A percentile compares a stretch with the other conserved stretches of the same genome.
Evolutionary conservation across 2,888 invertebrate genomes (phyloP).

Genomic region (Atrina japonica): DNA sequence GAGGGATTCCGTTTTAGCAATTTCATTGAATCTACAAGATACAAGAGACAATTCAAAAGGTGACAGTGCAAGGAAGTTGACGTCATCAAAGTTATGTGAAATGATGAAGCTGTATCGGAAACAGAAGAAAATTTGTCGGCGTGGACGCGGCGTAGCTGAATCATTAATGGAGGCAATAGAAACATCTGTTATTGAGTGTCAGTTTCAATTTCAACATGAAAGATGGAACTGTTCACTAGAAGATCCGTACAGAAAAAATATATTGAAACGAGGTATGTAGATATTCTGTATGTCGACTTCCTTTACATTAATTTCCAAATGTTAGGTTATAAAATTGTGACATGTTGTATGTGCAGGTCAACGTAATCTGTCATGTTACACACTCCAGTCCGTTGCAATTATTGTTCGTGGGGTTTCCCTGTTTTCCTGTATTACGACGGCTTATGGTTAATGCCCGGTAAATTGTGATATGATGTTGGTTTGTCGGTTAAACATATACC

Average conservation of each 20-base stretch:
- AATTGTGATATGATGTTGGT: too few relatives aligned
- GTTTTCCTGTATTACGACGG: background rate
- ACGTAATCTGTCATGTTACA: too few relatives aligned
- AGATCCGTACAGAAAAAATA: constrained; percentile 96
- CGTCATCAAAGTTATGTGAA: constrained; percentile 64
- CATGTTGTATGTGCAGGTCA: too few relatives aligned
- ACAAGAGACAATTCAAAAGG: constrained; percentile 33
- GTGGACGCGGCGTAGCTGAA: constrained; percentile 95
- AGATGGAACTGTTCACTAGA: constrained; percentile 98
- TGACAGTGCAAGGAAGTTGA: constrained; percentile 38
- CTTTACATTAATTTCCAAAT: too few relatives aligned
- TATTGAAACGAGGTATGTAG: constrained; percentile 94
- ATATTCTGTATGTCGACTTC: too few relatives aligned
- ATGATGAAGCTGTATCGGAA: constrained; percentile 82
- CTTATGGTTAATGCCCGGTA: too few relatives aligned
- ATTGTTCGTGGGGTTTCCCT: too few relatives aligned
- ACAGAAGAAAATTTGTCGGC: constrained; percentile 91
- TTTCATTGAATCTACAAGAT: constrained; percentile 32
- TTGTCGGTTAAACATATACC: too few relatives aligned
- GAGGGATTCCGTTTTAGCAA: constrained; percentile 51
- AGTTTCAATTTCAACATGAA: constrained; percentile 94
- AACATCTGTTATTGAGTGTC: constrained; percentile 95
- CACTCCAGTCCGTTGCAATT: too few relatives aligned
- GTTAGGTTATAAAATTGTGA: too few relatives aligned
- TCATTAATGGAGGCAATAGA: constrained; percentile 95